Evolutionary conservation across 2,888 invertebrate species (phyloP).

Genomic region (Philereme vetulata): DNA sequence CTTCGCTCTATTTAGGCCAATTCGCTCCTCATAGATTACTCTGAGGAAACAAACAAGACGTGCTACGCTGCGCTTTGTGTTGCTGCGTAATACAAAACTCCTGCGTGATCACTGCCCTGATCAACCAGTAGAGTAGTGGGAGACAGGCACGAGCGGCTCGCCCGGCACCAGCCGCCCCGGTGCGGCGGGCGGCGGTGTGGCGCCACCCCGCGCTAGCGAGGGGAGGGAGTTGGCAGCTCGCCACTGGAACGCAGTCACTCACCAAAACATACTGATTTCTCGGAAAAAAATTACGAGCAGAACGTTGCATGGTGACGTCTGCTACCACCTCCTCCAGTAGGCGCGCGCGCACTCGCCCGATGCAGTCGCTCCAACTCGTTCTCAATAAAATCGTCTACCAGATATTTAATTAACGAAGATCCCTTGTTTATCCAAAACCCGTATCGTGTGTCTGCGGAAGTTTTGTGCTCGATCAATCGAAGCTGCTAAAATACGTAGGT

Average conservation of each 20-base stretch:
- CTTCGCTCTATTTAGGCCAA: no score
- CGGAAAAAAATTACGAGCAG: slow-evolving; percentile 56
- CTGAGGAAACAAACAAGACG: no score
- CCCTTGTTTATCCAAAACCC: background rate
- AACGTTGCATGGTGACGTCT: slow-evolving; percentile 48
- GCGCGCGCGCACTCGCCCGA: no score
- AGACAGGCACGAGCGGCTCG: no score
- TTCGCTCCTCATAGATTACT: no score
- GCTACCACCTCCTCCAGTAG: background rate
- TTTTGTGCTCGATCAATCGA: background rate
- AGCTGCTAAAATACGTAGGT: background rate
- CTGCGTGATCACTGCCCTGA: no score
- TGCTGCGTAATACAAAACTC: no score
- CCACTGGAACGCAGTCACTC: slow-evolving; percentile 68
- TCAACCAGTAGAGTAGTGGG: no score
- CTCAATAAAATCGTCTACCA: background rate
- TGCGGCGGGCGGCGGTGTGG: slow-evolving; percentile 16
- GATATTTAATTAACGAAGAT: background rate
- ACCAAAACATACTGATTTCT: slow-evolving; percentile 70
- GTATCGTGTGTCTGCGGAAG: background rate
- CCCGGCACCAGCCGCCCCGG: no score
- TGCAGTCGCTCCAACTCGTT: background rate
- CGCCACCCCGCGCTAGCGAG: slow-evolving; percentile 14
- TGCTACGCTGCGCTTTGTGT: no score
- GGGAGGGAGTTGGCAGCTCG: slow-evolving; percentile 55